Base-by-base conservation (phyloP, 2,888 invertebrate genomes). In the Furcula furcula region DNA sequence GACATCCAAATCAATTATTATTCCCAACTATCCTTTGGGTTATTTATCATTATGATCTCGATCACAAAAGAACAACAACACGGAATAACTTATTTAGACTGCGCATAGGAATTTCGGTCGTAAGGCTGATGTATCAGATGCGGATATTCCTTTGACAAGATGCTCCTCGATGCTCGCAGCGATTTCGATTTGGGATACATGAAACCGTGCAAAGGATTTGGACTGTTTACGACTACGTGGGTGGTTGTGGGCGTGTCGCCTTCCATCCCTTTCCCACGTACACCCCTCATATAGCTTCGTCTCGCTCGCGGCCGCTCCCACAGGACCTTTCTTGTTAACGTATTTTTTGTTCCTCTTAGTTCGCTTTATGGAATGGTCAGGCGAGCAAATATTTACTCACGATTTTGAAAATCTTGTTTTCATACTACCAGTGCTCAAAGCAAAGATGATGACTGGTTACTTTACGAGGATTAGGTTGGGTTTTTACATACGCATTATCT, bases 171-270 rank as follows among this genome's bases (percentile, higher is more conserved):
- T 74, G 83, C 84, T 84, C 65, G 76, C 51, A 85, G 83, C 84
- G 81, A 80, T 86, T 85, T 86, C 80, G 82, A 82, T 86, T 87
- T 87, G 77, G 87, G 85, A 83, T 85, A 87, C 83, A 84, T 84
- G 86, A 83, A 84, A 86, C 80, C 86, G 81, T 85, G 85, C 86
- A 84, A 84, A 85, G 85, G 87, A 86, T 88, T 88, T 86, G 77
- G 85, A 83, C 86, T 86, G 84, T 86, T 88, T 85, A 87, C 75
- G 83, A 74, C 88, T 78, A 82, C 88, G 87, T 88, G 88, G 87
- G 88, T 88, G 88, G 88, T 76, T 84, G 73, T 83, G 82, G 87
- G 88, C 87, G 88, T 80, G 86, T 83, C 84, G 64, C 56, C 41
- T 44, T 54, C 60, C 50, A 46, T 81, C 81, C 61, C 61, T 47